These are phyloP conservation scores for Tauraco erythrolophus DNA, from an alignment of 2,113 vertebrate species.

Conservation along the genomic window DNA sequence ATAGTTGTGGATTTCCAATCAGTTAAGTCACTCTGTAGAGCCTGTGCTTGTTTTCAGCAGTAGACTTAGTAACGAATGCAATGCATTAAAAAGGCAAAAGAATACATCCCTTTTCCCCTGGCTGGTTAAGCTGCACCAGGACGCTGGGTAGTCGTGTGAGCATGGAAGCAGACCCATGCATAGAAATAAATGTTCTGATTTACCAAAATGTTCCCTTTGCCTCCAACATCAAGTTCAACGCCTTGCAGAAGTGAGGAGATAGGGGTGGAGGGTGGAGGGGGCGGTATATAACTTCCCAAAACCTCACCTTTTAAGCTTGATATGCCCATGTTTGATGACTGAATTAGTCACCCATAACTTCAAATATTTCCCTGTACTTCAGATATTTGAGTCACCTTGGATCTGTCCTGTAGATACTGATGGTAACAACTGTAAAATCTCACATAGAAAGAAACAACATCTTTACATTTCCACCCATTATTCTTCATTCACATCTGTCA, in stretches of 20 bases:
- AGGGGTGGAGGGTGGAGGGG: no score
- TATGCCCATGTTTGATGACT: accelerated
- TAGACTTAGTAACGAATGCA: not conserved
- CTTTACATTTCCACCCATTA: not conserved
- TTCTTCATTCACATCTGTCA: not conserved
- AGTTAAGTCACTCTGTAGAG: not conserved
- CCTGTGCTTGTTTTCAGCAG: not conserved
- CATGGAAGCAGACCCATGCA: not conserved
- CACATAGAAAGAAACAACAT: not conserved
- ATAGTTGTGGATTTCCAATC: not conserved
- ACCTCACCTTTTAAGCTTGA: not conserved
- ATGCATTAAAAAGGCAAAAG: not conserved
- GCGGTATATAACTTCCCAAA: not conserved
- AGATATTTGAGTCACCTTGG: not conserved
- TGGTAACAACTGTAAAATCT: not conserved
- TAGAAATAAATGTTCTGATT: not conserved
- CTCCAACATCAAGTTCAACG: not conserved
- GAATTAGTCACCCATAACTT: not conserved
- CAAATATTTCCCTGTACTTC: not conserved
- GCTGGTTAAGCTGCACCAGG: not conserved
- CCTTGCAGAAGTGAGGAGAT: not conserved
- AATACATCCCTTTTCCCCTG: not conserved
- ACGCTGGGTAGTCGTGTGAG: accelerated
- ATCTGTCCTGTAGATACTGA: not conserved
- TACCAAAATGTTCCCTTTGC: not conserved